Evolutionary conservation across 2,113 vertebrate genomes (phyloP).

Genomic region (Sinocyclocheilus anshuiensis): DNA sequence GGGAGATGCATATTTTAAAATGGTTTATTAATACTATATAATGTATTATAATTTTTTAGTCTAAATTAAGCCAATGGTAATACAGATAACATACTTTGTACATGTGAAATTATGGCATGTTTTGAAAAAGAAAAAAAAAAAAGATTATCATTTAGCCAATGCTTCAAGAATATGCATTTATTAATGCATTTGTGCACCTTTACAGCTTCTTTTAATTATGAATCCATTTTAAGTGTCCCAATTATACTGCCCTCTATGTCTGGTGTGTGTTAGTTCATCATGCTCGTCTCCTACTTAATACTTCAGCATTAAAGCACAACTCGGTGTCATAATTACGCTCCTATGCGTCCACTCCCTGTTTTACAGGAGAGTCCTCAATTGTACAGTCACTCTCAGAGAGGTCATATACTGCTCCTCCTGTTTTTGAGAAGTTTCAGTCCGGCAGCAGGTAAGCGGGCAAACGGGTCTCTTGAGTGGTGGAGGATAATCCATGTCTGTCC

Average conservation of each 20-base stretch:
- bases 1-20: not conserved
- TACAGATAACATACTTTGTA: no score
- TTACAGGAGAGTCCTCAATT: slow-evolving; percentile 31
- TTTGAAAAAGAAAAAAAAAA: not conserved
- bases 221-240: not conserved
- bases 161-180: not conserved
- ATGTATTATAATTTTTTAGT: no score
- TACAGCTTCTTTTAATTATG: not conserved
- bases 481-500: slow-evolving; percentile 25
- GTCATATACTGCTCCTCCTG: slow-evolving; percentile 29
- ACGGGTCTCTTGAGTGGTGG: slow-evolving; percentile 15
- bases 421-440: slow-evolving; percentile 7
- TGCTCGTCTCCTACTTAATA: slow-evolving; percentile 34
- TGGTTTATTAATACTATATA: no score
- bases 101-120: no score
- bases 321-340: slow-evolving; percentile 42
- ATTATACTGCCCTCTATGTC: slow-evolving; percentile 70
- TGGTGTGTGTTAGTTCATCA: slow-evolving; percentile 56
- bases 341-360: slow-evolving; percentile 35
- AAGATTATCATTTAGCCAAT: not conserved
- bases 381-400: slow-evolving; percentile 9
- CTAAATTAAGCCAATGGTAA: not conserved
- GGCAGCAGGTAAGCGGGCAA: slow-evolving; percentile 14
- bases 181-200: not conserved
- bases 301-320: slow-evolving; percentile 19